These are phyloP conservation scores for Prorops nasuta DNA, from an alignment of 1,140 invertebrate genomes.

Conservation along the genomic window DNA sequence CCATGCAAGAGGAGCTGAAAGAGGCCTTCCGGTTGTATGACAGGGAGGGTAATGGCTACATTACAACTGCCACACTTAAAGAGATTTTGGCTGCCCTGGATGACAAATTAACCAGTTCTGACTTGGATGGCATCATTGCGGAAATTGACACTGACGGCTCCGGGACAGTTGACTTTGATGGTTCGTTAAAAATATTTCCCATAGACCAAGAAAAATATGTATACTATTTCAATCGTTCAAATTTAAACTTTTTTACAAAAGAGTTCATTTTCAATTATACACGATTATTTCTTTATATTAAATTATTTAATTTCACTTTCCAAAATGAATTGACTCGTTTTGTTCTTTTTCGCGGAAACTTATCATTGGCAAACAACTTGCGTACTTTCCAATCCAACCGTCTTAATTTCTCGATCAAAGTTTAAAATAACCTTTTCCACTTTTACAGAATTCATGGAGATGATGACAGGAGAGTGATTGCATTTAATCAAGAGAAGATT, in stretches of 20 bases:
- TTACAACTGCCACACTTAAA: conserved; percentile 85
- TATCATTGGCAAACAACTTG: no score
- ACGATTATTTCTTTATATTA: no score
- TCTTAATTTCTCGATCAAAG: no score
- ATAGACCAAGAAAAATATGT: background rate
- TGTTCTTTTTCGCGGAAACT: no score
- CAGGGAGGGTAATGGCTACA: conserved; percentile 87
- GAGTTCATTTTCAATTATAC: background rate
- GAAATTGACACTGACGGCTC: conserved; percentile 94
- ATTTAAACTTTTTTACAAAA: no score
- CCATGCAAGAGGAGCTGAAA: conserved; percentile 91
- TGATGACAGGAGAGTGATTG: conserved; percentile 78
- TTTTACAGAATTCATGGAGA: conserved; percentile 87
- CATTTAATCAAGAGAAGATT: no score
- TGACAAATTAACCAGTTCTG: conserved; percentile 80
- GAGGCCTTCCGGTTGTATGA: conserved; percentile 88
- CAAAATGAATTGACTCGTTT: no score
- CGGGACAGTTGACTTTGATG: conserved; percentile 87
- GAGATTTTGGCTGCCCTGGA: conserved; percentile 89
- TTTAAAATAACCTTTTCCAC: no score
- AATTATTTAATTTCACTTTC: no score
- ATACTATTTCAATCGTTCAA: no score
- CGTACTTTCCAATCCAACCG: no score
- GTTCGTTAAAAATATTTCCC: conserved; percentile 56
- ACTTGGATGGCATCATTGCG: conserved; percentile 86